Evolutionary conservation across 2,113 vertebrate genomes (phyloP), one percentile per base, ranked within the genome.

Genomic region (Thomomys bottae): DNA sequence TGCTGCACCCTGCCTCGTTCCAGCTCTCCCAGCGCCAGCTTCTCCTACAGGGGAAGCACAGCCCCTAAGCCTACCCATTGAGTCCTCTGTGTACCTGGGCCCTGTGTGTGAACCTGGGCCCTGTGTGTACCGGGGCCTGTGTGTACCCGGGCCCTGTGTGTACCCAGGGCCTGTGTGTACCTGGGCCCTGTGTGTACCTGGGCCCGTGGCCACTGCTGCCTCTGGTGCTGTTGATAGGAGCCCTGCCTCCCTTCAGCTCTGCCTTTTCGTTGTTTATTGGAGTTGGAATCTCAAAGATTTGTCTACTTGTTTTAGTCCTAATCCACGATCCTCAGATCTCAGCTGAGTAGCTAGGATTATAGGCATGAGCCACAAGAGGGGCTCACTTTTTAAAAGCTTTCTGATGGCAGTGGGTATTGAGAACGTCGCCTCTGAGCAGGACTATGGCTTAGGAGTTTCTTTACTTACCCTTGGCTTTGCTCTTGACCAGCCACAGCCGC

Each of bases 401-500:
- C 89, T 92, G 80, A 84, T 32, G 90, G 82, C 11, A 79, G 85
- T 15, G 49, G 40, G 9, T 28, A 59, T 92, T 88, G 66, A 54
- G 79, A 88, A 83, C 71, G 92, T 87, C 92, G 94, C 94, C 89
- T 91, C 89, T 83, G 76, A 87, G 20, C 0, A 17, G 75, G 95
- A 82, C 92, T 70, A 64, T 71, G 75, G 91, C 90, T 89, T 67
- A 80, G 86, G 91, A 94, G 92, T 78, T 49, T 89, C 94, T 28
- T 70, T 67, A 84, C 70, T 88, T 92, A 26, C 30, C 64, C 80
- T 80, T 93, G 49, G 14, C 49, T 17, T 54, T 26, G 24, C 20
- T 87, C 93, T 95, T 95, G 88, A 90, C 88, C 68, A 94, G 90
- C 57, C 88, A 90, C 84, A 88, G 73, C 90, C 87, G n/a, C 14